Conservation (phyloP, 2,113 vertebrate species). For the Rana temporaria region DNA sequence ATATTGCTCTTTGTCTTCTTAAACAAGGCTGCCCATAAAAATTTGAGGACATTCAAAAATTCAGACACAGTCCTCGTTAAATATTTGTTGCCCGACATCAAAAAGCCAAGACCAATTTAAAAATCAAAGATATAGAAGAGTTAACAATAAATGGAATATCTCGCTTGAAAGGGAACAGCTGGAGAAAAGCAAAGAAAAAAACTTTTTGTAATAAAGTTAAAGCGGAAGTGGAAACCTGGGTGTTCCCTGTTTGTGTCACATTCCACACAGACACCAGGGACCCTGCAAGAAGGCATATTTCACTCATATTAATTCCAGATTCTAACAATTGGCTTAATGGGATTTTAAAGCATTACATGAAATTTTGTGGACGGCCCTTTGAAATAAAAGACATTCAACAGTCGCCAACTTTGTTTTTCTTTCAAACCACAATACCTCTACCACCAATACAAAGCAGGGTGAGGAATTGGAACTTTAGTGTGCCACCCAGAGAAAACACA, state of each 20-base stretch:
- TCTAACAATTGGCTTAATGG: conserved; percentile 22
- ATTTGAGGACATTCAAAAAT: no score
- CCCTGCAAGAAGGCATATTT: conserved; percentile 11
- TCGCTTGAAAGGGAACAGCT: conserved; percentile 23
- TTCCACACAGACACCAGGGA: conserved; percentile 30
- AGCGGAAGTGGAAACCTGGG: conserved; percentile 24
- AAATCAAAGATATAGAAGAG: background rate
- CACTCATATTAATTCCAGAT: conserved; percentile 43
- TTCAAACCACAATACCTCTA: no score
- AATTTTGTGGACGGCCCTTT: background rate
- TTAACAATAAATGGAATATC: background rate
- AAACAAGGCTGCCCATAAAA: no score
- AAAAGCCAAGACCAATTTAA: no score
- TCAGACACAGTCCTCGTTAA: no score
- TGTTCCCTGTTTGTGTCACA: conserved; percentile 31
- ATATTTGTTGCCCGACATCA: no score
- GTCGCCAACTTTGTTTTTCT: no score
- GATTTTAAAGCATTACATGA: conserved; percentile 8
- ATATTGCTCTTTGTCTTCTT: no score
- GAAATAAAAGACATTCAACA: background rate
- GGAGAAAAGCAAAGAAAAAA: conserved; percentile 7
- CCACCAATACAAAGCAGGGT: no score
- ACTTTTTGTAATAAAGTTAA: conserved; percentile 31
- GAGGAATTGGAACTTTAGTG: no score
- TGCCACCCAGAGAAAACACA: no score